A percentile compares a stretch with the other conserved stretches of the same genome.
Conservation (phyloP, 2,113 vertebrate genomes). For the Oryzias javanicus region DNA sequence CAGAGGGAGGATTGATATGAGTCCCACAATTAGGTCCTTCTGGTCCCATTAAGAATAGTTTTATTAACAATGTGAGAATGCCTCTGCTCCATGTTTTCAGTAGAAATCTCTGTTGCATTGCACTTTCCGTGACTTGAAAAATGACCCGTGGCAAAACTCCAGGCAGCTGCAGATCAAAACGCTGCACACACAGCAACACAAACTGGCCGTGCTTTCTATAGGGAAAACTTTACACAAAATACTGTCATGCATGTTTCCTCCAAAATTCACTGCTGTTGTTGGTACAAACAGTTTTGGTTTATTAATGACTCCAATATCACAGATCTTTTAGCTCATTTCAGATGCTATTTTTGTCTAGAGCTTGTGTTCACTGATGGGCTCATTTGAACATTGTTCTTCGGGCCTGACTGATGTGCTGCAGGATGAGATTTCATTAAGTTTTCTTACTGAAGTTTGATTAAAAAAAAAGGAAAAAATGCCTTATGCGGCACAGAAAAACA, state of each 20-base stretch:
- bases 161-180: constrained; percentile 27
- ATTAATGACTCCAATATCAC: constrained; percentile 53
- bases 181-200: constrained; percentile 4
- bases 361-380: constrained; percentile 52
- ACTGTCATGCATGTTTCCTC: constrained; percentile 53
- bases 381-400: constrained; percentile 21
- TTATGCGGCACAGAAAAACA: constrained; percentile 8
- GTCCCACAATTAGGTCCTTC: constrained; percentile 8
- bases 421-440: constrained; percentile 61
- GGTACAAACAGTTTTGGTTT: constrained; percentile 57
- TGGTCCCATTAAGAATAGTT: constrained; percentile 29
- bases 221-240: constrained; percentile 49
- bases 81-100: constrained; percentile 28
- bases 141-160: constrained; percentile 32
- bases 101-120: constrained; percentile 15
- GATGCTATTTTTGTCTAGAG: constrained; percentile 47
- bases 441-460: constrained; percentile 34
- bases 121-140: constrained; percentile 27
- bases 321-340: constrained; percentile 58
- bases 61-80: constrained; percentile 35
- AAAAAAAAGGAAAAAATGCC: background rate
- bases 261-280: constrained; percentile 32
- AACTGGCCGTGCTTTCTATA: constrained; percentile 43
- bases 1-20: constrained; percentile 8
- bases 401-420: constrained; percentile 27